Evolutionary conservation across 2,888 invertebrate species (phyloP), one percentile per base, ranked within the genome.

Genomic region (Agonum fuliginosum): DNA sequence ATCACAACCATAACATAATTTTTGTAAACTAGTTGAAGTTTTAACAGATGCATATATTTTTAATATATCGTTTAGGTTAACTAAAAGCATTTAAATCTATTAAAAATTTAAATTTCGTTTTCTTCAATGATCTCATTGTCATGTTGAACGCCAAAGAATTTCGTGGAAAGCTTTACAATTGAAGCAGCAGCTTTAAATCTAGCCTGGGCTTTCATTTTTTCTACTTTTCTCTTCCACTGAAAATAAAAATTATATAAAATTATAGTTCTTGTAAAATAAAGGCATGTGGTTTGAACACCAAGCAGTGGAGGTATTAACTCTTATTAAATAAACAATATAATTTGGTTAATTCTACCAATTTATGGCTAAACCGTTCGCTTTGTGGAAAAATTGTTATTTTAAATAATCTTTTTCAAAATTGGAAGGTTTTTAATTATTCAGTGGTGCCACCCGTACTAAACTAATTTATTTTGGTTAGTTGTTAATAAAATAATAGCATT

Each of bases 151-250:
- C 83, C 84, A 0, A 83, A 81, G 80, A 86, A 86, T 54, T 83
- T 80, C 10, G 87, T 86, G 0, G 89, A 88, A 65, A 90, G 84
- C 79, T 88, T 89, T 0, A 91, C 92, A 69, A 92, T 90, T 6
- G 91, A 88, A 30, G 91, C 91, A 0, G 91, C 91, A 10, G 93
- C 93, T 85, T 91, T 92, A 81, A 93, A 93, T 80, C 91, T 89
- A 41, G 91, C 91, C 41, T 90, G 89, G 0, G 92, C 92, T 81
- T 89, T 89, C 84, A 90, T 89, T 83, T 90, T 91, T 76, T 91
- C 91, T 82, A 92, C 87, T 83, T 92, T 92, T 80, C 90, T 90
- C 84, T 92, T 92, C 93, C 93, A 93, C 90, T 91, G 17, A 51
- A 65, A 72, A 54, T n/a, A 0, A 43, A 43, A 43, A 43, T 14